Percentiles rank a stretch among this genome's conserved stretches.
Evolutionary conservation across 2,113 vertebrate genomes (phyloP).

Genomic region (Hippocampus abdominalis): DNA sequence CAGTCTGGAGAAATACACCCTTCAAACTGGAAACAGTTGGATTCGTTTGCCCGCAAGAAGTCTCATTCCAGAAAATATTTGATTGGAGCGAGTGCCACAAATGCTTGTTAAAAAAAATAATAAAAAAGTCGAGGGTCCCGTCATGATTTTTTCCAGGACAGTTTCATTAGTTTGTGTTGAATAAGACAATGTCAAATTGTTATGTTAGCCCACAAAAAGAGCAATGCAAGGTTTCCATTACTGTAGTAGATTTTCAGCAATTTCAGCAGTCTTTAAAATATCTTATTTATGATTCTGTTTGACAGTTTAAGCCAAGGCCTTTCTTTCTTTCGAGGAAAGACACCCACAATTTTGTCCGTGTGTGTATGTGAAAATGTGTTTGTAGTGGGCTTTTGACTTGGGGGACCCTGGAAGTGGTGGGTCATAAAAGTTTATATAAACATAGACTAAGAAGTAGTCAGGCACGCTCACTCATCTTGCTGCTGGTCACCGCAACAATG

Average conservation of each 20-base stretch:
- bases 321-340: neutral
- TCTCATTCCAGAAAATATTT: too few species aligned
- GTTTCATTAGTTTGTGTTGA: neutral
- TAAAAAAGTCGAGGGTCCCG: too few species aligned
- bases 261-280: neutral
- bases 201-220: neutral
- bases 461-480: conserved; percentile 27
- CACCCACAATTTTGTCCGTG: neutral
- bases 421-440: conserved; percentile 65
- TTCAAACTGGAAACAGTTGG: too few species aligned
- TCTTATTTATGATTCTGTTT: neutral
- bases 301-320: neutral
- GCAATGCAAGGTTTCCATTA: neutral
- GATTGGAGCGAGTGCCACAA: too few species aligned
- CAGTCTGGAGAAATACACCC: neutral
- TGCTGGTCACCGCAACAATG: conserved; percentile 40
- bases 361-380: conserved; percentile 27
- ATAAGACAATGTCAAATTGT: neutral
- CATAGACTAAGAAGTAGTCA: conserved; percentile 47
- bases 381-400: conserved; percentile 52
- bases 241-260: neutral
- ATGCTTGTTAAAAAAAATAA: too few species aligned
- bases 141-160: neutral
- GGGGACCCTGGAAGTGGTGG: conserved; percentile 54
- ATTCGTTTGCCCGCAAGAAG: neutral